Conservation (phyloP, 2,888 invertebrate genomes). For the Diploptera punctata region DNA sequence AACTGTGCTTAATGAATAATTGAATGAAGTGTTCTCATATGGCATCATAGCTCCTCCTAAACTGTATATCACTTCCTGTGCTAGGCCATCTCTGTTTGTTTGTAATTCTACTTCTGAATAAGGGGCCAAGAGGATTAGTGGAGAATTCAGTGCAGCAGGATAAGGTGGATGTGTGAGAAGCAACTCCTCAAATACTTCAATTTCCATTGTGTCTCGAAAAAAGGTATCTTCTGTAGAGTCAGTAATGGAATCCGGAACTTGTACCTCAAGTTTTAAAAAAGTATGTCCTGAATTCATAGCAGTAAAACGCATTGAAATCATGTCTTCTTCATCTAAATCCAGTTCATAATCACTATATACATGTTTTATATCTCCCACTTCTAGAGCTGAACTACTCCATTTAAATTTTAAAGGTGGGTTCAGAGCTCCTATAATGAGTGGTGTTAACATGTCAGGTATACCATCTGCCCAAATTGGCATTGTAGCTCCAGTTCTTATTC, state of each 20-base stretch:
- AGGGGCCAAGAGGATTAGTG: constrained; percentile 71
- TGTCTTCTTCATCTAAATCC: constrained; percentile 63
- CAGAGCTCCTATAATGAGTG: constrained; percentile 74
- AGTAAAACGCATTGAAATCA: constrained; percentile 70
- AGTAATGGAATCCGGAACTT: constrained; percentile 57
- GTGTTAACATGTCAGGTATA: constrained; percentile 70
- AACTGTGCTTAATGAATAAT: constrained; percentile 34
- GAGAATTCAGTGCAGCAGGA: constrained; percentile 57
- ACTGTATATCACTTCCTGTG: neutral
- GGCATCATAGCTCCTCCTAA: neutral
- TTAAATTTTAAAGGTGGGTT: constrained; percentile 67
- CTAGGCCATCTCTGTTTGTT: constrained; percentile 67
- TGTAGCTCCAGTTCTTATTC: constrained; percentile 71
- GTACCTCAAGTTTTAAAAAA: constrained; percentile 60
- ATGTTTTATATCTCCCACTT: constrained; percentile 27
- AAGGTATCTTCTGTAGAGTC: constrained; percentile 40
- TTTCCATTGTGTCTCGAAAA: constrained; percentile 51
- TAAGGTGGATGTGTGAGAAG: constrained; percentile 59
- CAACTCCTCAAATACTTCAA: constrained; percentile 73
- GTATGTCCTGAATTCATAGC: constrained; percentile 71
- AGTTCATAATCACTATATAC: constrained; percentile 57
- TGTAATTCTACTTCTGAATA: constrained; percentile 68
- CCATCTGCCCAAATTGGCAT: constrained; percentile 76
- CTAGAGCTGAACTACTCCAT: constrained; percentile 58
- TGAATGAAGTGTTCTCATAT: neutral